Evolutionary conservation across 2,797 vertebrate genomes (phyloP).

Genomic region (Melanotaenia nigrans): DNA sequence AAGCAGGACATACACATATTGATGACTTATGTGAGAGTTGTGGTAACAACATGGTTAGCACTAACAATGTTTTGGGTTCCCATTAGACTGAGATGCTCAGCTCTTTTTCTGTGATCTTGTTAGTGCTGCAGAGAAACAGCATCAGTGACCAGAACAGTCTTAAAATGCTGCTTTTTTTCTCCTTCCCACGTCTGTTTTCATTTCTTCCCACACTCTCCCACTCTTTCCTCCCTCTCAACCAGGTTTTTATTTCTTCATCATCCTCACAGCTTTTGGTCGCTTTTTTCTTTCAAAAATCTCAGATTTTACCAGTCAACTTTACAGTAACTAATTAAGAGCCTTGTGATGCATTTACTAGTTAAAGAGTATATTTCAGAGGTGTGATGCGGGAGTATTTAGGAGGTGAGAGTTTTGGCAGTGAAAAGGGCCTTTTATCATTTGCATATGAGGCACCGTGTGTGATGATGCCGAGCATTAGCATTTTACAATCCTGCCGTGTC

Average conservation of each 20-base stretch:
- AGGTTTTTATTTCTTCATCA: constrained; percentile 5
- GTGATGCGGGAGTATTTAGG: constrained; percentile 50
- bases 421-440: constrained; percentile 59
- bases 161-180: constrained; percentile 41
- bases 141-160: constrained; percentile 34
- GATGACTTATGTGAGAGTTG: constrained; percentile 15
- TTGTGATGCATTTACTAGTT: constrained; percentile 32
- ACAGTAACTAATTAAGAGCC: constrained; percentile 16
- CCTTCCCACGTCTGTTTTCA: constrained; percentile 62
- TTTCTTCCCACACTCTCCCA: constrained; percentile 60
- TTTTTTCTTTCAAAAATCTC: constrained; percentile 7
- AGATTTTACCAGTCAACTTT: background rate
- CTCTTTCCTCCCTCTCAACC: constrained; percentile 34
- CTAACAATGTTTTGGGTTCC: constrained; percentile 24
- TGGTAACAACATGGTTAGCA: constrained; percentile 22
- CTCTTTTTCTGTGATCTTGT: background rate
- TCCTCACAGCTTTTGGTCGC: constrained; percentile 5
- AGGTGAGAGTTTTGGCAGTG: constrained; percentile 62
- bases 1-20: constrained; percentile 10
- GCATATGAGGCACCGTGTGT: constrained; percentile 45
- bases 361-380: constrained; percentile 33
- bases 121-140: constrained; percentile 45
- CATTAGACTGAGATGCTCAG: constrained; percentile 20
- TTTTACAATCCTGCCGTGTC: constrained; percentile 61
- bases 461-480: constrained; percentile 62